Base-by-base conservation (phyloP, 64 coral and sea anemone genomes). In the Actinia tenebrosa region DNA sequence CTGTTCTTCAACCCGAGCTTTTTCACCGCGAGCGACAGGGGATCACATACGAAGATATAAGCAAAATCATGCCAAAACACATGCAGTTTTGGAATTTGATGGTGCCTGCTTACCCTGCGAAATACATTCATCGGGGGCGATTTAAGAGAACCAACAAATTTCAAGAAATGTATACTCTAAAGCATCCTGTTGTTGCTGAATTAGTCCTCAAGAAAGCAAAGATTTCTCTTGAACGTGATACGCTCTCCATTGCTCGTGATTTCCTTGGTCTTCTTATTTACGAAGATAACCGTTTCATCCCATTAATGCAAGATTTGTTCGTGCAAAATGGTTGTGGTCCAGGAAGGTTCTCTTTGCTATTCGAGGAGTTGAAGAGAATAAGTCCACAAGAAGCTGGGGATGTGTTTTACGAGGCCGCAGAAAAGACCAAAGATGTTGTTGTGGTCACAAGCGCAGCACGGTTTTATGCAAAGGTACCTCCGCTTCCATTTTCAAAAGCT, bases 61-160 rank as follows among this genome's bases (percentile, higher is more conserved):
- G 89, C 15, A 79, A 80, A 46, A 53, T 95, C 60, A 92, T 95
- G 10, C 87, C 88, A 71, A 91, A 90, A 69, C 94, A 87, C 46
- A n/a, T n/a, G n/a, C n/a, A n/a, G n/a, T 84, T 95, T 1, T 77
- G 89, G 16, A 95, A 92, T 59, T 87, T 95, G n/a, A 95, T 95
- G 94, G 90, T 95, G 52, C 84, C 69, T 7, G 45, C 90, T n/a
- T 56, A 82, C 20, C 93, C 89, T 4, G 43, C 50, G 37, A 63
- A 84, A 11, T 72, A 42, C 23, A 77, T 56, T 52, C 75, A 85
- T 15, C 27, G 56, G 23, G 80, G 71, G 19, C 17, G 19, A 6
- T 62, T 18, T 59, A 84, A n/a, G 14, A 22, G 83, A 10, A 43
- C 64, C 5, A 81, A 69, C 64, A 72, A 83, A 9, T 82, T 23